Evolutionary conservation across 2,888 invertebrate genomes (phyloP), one percentile per base, ranked within the genome.

Genomic region (Tenthredo notha): DNA sequence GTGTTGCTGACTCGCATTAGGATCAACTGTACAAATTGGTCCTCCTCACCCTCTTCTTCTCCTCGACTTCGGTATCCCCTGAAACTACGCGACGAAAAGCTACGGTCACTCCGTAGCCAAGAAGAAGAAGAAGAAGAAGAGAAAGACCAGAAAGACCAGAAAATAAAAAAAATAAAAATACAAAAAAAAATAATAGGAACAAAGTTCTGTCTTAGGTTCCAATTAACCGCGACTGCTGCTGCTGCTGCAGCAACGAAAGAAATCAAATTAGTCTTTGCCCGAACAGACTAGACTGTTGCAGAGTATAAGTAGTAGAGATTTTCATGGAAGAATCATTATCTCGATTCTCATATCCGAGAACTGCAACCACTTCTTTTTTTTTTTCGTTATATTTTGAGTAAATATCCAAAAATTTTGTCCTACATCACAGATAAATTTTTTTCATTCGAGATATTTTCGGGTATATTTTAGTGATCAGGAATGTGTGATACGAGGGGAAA

Each of bases 21-120:
- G 86, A 85, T 84, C 88, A 87, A 85, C 88, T 89, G 87, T 88
- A 88, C 89, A 89, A 89, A 89, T 89, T 88, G 89, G 85, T 86
- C 87, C 85, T 85, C 86, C n/a, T 12, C 83, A 29, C 47, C 83
- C 29, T 29, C 25, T 43, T 29, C 25, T 43, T 54, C 54, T 29
- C 54, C 7, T 33, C 15, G 33, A 33, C 72, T 37, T 74, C 15
- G 40, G 37, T 43, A 37, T 74, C 37, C 10, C 7, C 47, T 54
- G 25, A 9, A 15, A 50, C 50, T 29, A 21, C 40, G 80, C 80
- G 80, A 77, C 50, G 50, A 61, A 40, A 40, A 61, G 21, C 77
- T 15, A 80, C 37, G 58, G 80, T 40, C 61, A 80, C 61, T 80
- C 40, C 61, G 18, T 33, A 40, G 9, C 21, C 40, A 21, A 80